These are phyloP conservation scores for Druon quercuslanigerum DNA, from an alignment of 1,140 invertebrate genomes.

Conservation along the genomic window DNA sequence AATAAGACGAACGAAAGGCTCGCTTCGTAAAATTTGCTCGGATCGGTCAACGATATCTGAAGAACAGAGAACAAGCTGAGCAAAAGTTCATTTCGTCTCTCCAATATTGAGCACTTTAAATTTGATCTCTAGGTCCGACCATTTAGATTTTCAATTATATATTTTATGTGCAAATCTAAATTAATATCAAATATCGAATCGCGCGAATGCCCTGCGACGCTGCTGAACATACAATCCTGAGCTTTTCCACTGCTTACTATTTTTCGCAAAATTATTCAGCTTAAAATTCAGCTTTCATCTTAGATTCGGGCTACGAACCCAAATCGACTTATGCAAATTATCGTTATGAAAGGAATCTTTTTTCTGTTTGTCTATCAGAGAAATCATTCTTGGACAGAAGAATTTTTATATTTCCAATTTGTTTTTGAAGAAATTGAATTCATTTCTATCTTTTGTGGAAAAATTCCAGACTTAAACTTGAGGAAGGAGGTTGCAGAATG, in stretches of 20 bases:
- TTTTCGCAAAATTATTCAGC: background rate
- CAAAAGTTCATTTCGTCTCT: constrained; percentile 6
- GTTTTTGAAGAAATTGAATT: no score
- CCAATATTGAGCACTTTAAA: constrained; percentile 24
- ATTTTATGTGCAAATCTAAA: background rate
- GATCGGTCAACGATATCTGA: constrained; percentile 22
- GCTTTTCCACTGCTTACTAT: background rate
- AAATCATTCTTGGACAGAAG: no score
- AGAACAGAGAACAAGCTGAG: constrained; percentile 14
- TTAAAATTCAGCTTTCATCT: no score
- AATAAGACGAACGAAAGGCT: constrained; percentile 16
- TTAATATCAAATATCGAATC: constrained; percentile 1
- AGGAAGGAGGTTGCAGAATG: background rate
- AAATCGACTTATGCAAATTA: no score
- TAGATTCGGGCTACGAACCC: no score
- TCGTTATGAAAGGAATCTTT: no score
- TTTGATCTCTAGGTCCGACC: constrained; percentile 11
- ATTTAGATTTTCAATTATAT: background rate
- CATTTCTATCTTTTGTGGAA: no score
- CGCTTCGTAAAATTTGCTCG: constrained; percentile 20
- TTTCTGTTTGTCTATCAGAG: no score
- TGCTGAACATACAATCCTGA: constrained; percentile 21
- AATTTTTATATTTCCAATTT: no score
- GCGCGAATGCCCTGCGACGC: constrained; percentile 4
- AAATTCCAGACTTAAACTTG: background rate